Base-by-base conservation (phyloP, 1,140 invertebrate species). In the Bombus balteatus region DNA sequence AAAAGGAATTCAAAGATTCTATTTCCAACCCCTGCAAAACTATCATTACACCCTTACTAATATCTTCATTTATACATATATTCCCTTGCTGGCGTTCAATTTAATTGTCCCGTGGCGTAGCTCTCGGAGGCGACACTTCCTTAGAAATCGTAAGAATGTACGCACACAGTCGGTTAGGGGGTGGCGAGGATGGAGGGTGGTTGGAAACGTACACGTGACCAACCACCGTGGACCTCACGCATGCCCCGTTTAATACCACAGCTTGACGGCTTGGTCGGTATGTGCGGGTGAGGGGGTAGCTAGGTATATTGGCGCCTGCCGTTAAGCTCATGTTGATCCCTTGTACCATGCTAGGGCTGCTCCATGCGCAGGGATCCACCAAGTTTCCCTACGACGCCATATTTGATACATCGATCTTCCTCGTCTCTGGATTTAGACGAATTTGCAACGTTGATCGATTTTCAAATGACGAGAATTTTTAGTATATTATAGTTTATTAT, bases 261-360 rank as follows among this genome's bases (percentile, higher is more conserved):
- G 91, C 91, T 92, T 92, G 91, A 92, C 88, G 89, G 90, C 75
- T 87, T 85, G 88, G 90, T 81, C 72, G 87, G 87, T 87, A 88
- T 89, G 88, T 68, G 77, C 79, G 85, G 83, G 78, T 6, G n/a
- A 76, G 78, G 72, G 83, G 68, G 73, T 85, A 85, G 87, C 87
- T 88, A 92, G 91, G 87, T 93, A 93, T 93, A 94, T 93, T 93
- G 92, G 92, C 92, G 92, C 90, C 90, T 91, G 92, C 89, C 91
- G 90, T 91, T 94, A 93, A 94, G 92, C 92, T 90, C 88, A 86
- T 86, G 92, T 88, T 92, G 92, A 93, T 93, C 92, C 91, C 91
- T 93, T 88, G 90, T 92, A 91, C 89, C 89, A 82, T 82, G 87
- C 90, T 88, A 89, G 89, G 90, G 88, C 66, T 87, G 66, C 91